These are phyloP conservation scores for Keiferia lycopersicella DNA, from an alignment of 2,888 invertebrate genomes.

Conservation along the genomic window DNA sequence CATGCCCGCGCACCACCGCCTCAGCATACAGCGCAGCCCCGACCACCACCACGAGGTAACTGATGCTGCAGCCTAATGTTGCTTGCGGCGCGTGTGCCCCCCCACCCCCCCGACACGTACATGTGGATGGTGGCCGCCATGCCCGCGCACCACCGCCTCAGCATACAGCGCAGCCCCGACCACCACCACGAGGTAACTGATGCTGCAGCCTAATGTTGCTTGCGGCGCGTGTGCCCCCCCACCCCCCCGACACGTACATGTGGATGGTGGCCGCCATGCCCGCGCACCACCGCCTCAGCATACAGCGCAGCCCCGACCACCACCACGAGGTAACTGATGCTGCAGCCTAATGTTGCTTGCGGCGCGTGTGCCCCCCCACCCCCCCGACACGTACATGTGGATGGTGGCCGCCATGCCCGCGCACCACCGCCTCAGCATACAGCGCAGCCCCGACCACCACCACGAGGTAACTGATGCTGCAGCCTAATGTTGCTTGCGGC, in stretches of 20 bases:
- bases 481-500: too few relatives aligned
- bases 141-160: constrained; percentile 81
- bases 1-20: constrained; percentile 84
- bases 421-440: constrained; percentile 63
- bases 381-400: constrained; percentile 83
- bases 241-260: constrained; percentile 85
- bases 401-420: constrained; percentile 87
- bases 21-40: constrained; percentile 11
- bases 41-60: too few relatives aligned
- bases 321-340: too few relatives aligned
- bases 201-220: too few relatives aligned
- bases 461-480: too few relatives aligned
- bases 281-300: constrained; percentile 69
- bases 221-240: constrained; percentile 86
- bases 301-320: too few relatives aligned
- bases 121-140: constrained; percentile 85
- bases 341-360: too few relatives aligned
- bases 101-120: constrained; percentile 86
- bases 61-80: too few relatives aligned
- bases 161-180: background rate
- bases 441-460: too few relatives aligned
- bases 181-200: too few relatives aligned
- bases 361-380: constrained; percentile 87
- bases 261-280: constrained; percentile 87
- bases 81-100: constrained; percentile 84